These are phyloP conservation scores for Sclerodermus sp. DNA, from an alignment of 2,888 invertebrate genomes.

Conservation along the genomic window DNA sequence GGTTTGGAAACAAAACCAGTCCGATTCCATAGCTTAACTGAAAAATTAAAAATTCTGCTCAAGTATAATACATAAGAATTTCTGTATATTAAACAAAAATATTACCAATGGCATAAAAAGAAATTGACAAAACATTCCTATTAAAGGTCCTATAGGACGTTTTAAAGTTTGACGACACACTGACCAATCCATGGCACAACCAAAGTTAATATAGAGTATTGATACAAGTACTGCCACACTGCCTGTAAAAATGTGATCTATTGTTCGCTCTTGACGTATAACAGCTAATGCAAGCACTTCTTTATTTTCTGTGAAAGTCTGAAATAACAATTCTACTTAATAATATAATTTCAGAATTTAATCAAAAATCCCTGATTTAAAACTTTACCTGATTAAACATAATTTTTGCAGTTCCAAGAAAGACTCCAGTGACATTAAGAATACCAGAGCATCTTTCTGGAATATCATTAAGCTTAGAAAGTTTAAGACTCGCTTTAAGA, in stretches of 20 bases:
- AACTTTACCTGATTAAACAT: conserved; percentile 13
- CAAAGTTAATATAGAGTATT: conserved; percentile 86
- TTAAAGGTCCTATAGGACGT: conserved; percentile 75
- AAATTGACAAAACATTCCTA: conserved; percentile 80
- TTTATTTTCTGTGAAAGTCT: conserved; percentile 16
- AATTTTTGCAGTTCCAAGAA: conserved; percentile 58
- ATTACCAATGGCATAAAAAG: conserved; percentile 82
- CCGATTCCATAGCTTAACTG: conserved; percentile 76
- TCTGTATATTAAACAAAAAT: conserved; percentile 4
- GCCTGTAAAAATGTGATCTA: conserved; percentile 74
- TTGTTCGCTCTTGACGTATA: conserved; percentile 64
- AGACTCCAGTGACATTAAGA: conserved; percentile 58
- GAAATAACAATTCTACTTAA: conserved; percentile 30
- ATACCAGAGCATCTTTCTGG: conserved; percentile 1
- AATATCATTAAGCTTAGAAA: background rate
- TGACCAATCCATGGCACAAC: conserved; percentile 81
- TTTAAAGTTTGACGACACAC: conserved; percentile 68
- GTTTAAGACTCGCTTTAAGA: conserved; percentile 16
- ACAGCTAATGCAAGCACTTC: conserved; percentile 61
- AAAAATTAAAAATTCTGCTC: conserved; percentile 31
- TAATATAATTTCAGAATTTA: background rate
- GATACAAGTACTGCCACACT: conserved; percentile 77
- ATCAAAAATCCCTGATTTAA: background rate
- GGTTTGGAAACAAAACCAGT: conserved; percentile 69
- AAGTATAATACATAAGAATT: conserved; percentile 2